These are phyloP conservation scores for Copidosoma floridanum DNA, from an alignment of 1,140 invertebrate species.

Conservation along the genomic window DNA sequence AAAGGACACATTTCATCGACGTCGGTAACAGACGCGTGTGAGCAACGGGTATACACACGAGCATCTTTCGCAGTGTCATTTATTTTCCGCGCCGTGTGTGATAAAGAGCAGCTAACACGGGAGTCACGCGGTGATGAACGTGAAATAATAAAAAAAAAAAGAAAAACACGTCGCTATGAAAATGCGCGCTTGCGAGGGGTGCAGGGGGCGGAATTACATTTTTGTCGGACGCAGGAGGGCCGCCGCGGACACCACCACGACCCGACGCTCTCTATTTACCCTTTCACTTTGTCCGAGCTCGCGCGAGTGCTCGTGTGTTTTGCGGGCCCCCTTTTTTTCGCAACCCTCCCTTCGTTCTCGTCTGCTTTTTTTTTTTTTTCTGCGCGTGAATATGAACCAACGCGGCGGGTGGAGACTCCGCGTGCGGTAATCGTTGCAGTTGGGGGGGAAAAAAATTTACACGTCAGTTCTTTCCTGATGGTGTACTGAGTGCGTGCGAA, in stretches of 20 bases:
- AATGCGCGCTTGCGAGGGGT: not conserved
- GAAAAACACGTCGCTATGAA: too few species aligned
- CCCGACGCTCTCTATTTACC: slow-evolving; percentile 21
- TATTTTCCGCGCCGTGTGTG: not conserved
- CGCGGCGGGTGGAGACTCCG: not conserved
- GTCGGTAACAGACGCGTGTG: too few species aligned
- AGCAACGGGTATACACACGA: too few species aligned
- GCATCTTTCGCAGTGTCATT: slow-evolving; percentile 2
- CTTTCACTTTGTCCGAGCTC: slow-evolving; percentile 12
- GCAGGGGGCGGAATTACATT: slow-evolving; percentile 17
- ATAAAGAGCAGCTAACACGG: not conserved
- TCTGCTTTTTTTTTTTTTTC: not conserved
- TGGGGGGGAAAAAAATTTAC: slow-evolving; percentile 5
- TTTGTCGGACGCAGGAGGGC: slow-evolving; percentile 12
- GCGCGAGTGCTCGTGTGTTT: slow-evolving; percentile 1
- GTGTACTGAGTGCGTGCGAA: too few species aligned
- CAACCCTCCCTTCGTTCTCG: too few species aligned
- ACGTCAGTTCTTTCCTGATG: too few species aligned
- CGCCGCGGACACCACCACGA: too few species aligned
- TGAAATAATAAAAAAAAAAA: too few species aligned
- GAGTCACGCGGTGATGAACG: not conserved
- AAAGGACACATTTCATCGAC: too few species aligned
- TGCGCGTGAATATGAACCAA: slow-evolving; percentile 5
- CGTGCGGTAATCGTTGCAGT: slow-evolving; percentile 9
- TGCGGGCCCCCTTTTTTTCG: not conserved